A percentile compares a stretch with the other conserved stretches of the same genome.
Conservation (phyloP, 2,888 invertebrate species). For the Agrotis exclamationis region DNA sequence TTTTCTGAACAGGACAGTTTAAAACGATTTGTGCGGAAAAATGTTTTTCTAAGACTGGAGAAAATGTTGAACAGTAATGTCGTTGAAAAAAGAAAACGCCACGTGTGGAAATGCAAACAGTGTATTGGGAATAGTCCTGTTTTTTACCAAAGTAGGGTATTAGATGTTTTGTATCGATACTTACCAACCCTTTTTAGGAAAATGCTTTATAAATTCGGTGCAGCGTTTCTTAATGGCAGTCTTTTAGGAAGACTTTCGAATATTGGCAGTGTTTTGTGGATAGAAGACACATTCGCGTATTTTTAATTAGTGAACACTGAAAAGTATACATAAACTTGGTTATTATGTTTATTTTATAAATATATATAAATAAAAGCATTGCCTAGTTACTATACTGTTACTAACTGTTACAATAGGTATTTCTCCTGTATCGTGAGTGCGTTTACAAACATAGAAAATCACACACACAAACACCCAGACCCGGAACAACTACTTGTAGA, state of each 20-base stretch:
- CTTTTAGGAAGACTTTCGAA: conserved; percentile 7
- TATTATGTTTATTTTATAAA: no score
- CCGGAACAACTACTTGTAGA: no score
- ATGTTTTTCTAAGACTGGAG: conserved; percentile 45
- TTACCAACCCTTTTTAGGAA: conserved; percentile 31
- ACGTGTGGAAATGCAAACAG: conserved; percentile 67
- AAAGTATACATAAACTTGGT: no score
- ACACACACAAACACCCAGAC: no score
- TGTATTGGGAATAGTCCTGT: conserved; percentile 59
- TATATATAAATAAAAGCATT: no score
- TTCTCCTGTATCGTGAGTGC: no score
- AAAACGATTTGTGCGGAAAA: not conserved
- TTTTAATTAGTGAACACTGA: not conserved
- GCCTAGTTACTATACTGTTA: no score
- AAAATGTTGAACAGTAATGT: conserved; percentile 53
- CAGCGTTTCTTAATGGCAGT: conserved; percentile 28
- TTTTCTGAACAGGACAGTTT: not conserved
- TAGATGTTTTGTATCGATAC: conserved; percentile 56
- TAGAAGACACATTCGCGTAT: not conserved
- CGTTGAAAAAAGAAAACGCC: conserved; percentile 61
- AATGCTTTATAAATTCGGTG: conserved; percentile 33
- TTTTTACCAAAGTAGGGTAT: conserved; percentile 47
- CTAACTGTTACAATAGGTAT: no score
- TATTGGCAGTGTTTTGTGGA: not conserved
- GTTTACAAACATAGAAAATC: no score